Conservation (phyloP, 2,113 vertebrate species). For the Tachysurus fulvidraco region DNA sequence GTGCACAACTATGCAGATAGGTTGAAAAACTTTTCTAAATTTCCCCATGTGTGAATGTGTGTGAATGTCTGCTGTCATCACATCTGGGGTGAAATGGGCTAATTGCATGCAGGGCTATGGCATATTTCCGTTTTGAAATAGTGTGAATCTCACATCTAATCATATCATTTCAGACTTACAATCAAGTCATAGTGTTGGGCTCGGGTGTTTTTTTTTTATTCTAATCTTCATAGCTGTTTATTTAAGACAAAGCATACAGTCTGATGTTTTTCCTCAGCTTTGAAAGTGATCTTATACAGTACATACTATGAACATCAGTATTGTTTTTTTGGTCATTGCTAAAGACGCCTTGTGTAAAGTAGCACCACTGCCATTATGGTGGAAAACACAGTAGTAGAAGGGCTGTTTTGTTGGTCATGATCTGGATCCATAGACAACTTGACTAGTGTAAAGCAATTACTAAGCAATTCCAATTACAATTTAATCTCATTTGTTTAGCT, state of each 20-base stretch:
- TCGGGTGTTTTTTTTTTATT: not conserved
- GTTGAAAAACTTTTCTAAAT: not conserved
- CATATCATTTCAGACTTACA: not conserved
- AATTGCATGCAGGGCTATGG: not conserved
- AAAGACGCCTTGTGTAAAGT: not conserved
- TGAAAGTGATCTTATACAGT: not conserved
- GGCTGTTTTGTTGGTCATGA: not conserved
- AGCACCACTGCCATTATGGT: not conserved
- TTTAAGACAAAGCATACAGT: not conserved
- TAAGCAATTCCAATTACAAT: not conserved
- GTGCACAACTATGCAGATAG: not conserved
- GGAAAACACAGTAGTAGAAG: not conserved
- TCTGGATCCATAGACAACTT: not conserved
- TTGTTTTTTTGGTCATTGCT: not conserved
- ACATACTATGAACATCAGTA: not conserved
- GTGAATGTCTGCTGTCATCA: not conserved
- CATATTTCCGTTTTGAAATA: not conserved
- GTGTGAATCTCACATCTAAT: not conserved
- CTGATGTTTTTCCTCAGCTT: not conserved
- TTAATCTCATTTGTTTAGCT: not conserved
- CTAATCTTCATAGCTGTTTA: not conserved
- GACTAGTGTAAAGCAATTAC: not conserved
- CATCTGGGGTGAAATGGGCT: not conserved
- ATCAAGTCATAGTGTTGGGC: not conserved
- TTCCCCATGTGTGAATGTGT: not conserved